phyloP scores from a whole-genome alignment of 2,888 invertebrate species.

The Dione juno region DNA sequence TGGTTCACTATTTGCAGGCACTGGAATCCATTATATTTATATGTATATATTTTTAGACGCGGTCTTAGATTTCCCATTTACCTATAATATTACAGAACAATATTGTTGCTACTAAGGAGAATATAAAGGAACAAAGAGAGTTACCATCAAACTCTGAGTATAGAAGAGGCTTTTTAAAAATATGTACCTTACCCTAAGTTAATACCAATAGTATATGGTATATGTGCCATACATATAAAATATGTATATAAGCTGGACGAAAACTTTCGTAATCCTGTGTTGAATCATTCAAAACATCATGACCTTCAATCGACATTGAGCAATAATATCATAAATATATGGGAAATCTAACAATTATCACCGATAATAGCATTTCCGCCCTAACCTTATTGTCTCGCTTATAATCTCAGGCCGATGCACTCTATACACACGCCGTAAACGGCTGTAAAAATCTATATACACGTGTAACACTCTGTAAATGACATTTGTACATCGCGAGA shows the following conservation, averaged over 20 bases:
- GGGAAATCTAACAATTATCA: background rate
- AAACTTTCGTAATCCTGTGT: too few relatives aligned
- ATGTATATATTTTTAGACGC: conserved; percentile 23
- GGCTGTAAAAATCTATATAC: conserved; percentile 61
- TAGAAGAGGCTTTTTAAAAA: too few relatives aligned
- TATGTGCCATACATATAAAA: too few relatives aligned
- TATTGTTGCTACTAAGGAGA: too few relatives aligned
- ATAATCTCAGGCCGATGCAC: conserved; percentile 62
- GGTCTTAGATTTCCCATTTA: conserved; percentile 3
- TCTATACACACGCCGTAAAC: conserved; percentile 61
- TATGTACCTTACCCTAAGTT: too few relatives aligned
- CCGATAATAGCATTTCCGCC: conserved; percentile 23
- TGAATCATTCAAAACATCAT: background rate
- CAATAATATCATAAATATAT: conserved; percentile 7
- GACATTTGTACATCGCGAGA: conserved; percentile 56
- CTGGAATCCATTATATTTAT: conserved; percentile 49
- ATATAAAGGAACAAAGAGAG: too few relatives aligned
- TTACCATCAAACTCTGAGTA: too few relatives aligned
- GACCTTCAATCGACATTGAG: background rate
- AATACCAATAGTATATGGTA: too few relatives aligned
- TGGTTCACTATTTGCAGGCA: conserved; percentile 61
- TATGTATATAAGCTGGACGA: too few relatives aligned
- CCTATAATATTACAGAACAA: background rate
- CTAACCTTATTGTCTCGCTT: conserved; percentile 65
- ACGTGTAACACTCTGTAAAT: conserved; percentile 42